These are phyloP conservation scores for Dendrolimus kikuchii DNA, from an alignment of 1,140 invertebrate species.

Conservation along the genomic window DNA sequence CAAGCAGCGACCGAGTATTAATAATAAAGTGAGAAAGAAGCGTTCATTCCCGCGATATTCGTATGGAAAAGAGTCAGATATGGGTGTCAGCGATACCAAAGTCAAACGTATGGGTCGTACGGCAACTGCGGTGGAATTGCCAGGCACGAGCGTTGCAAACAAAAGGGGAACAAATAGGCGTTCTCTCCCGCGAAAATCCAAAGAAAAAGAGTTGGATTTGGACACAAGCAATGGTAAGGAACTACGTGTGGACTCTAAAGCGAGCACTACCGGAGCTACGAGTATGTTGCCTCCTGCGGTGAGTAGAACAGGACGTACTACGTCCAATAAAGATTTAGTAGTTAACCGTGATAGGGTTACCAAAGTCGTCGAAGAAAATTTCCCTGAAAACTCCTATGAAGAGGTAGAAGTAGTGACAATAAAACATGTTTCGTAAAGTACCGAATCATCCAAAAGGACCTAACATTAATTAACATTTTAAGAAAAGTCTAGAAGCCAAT, in stretches of 20 bases:
- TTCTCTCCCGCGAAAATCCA: too few species aligned
- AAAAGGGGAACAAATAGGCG: too few species aligned
- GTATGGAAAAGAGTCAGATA: slow-evolving; percentile 74
- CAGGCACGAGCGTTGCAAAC: too few species aligned
- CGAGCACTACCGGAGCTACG: too few species aligned
- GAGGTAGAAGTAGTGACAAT: slow-evolving; percentile 67
- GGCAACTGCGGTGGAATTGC: slow-evolving; percentile 55
- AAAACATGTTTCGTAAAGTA: slow-evolving; percentile 46
- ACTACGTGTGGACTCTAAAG: too few species aligned
- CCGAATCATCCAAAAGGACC: too few species aligned
- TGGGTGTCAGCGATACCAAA: slow-evolving; percentile 51
- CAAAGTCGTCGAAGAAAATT: slow-evolving; percentile 68
- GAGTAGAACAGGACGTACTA: slow-evolving; percentile 43
- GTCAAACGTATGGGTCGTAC: slow-evolving; percentile 63
- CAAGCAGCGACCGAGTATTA: slow-evolving; percentile 47
- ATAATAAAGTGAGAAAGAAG: slow-evolving; percentile 51
- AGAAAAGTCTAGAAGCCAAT: too few species aligned
- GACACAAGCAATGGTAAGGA: too few species aligned
- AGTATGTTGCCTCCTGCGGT: slow-evolving; percentile 58
- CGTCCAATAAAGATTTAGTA: slow-evolving; percentile 59
- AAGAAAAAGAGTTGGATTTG: too few species aligned
- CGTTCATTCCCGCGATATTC: slow-evolving; percentile 72
- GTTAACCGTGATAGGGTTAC: slow-evolving; percentile 69
- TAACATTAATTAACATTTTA: too few species aligned
- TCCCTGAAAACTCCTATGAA: slow-evolving; percentile 55